Conservation (phyloP, 2,888 invertebrate genomes). For the Laothoe populi region DNA sequence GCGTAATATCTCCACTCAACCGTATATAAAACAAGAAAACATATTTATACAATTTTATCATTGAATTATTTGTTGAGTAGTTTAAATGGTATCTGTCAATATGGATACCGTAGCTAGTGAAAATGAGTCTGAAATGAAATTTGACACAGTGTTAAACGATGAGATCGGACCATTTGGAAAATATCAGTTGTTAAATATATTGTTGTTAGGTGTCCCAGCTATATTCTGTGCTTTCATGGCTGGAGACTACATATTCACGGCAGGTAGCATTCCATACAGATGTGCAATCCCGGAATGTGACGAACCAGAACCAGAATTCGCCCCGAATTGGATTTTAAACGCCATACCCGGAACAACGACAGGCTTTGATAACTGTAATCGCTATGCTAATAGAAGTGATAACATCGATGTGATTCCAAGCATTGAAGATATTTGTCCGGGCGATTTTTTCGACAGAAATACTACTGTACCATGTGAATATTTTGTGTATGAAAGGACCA, state of each 20-base stretch:
- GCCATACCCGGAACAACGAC: conserved; percentile 63
- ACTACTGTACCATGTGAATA: conserved; percentile 60
- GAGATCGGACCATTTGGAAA: conserved; percentile 72
- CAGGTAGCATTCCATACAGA: conserved; percentile 66
- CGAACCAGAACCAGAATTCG: conserved; percentile 54
- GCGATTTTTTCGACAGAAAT: conserved; percentile 60
- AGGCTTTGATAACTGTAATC: conserved; percentile 67
- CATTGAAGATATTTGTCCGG: conserved; percentile 53
- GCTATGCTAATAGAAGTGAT: conserved; percentile 54
- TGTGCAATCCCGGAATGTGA: conserved; percentile 70
- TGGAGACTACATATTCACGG: conserved; percentile 73
- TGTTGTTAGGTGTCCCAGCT: conserved; percentile 60
- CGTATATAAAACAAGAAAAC: conserved; percentile 37
- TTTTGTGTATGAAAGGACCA: conserved; percentile 67
- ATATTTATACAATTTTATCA: conserved; percentile 19
- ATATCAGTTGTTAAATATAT: conserved; percentile 65
- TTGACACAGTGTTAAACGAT: conserved; percentile 64
- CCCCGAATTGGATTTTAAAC: conserved; percentile 64
- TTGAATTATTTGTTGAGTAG: conserved; percentile 16
- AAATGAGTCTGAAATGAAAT: conserved; percentile 52
- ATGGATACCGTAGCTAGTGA: conserved; percentile 48
- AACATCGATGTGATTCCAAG: conserved; percentile 37
- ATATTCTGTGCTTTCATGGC: conserved; percentile 69
- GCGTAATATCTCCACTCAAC: conserved; percentile 10
- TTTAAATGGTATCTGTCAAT: background rate